Evolutionary conservation across 2,888 invertebrate genomes (phyloP).

Genomic region (Microchrysa polita): DNA sequence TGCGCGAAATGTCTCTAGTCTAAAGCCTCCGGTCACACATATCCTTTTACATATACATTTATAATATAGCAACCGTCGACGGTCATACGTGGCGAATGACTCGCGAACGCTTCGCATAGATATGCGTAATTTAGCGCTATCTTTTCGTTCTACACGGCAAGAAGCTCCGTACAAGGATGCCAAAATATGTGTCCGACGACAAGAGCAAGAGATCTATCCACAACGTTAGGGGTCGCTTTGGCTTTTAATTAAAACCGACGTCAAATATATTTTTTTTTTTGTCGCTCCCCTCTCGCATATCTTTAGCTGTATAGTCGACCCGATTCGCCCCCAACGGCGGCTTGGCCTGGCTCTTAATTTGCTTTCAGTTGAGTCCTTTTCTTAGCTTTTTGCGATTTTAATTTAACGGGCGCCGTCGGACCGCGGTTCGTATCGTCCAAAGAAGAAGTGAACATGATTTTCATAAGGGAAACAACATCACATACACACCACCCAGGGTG

Average conservation of each 20-base stretch:
- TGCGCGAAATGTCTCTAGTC: background rate
- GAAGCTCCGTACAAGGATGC: constrained; percentile 48
- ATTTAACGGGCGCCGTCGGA: constrained; percentile 46
- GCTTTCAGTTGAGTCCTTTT: constrained; percentile 41
- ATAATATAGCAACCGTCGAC: background rate
- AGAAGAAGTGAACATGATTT: constrained; percentile 28
- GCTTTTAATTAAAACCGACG: constrained; percentile 51
- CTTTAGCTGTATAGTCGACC: background rate
- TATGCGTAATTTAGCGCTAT: constrained; percentile 51
- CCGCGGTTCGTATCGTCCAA: constrained; percentile 41
- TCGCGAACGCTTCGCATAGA: constrained; percentile 50
- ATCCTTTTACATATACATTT: constrained; percentile 36
- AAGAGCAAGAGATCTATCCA: constrained; percentile 45
- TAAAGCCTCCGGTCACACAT: constrained; percentile 4
- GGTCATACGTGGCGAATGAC: constrained; percentile 35
- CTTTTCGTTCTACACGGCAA: no score
- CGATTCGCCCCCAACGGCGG: background rate
- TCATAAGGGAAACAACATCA: constrained; percentile 24
- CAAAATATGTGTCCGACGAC: constrained; percentile 48
- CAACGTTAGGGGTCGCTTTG: constrained; percentile 48
- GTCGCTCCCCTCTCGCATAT: constrained; percentile 27
- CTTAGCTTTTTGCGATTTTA: constrained; percentile 49
- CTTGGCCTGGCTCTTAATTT: background rate
- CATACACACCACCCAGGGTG: constrained; percentile 34
- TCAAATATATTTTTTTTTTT: constrained; percentile 45